These are phyloP conservation scores for Turdus rufiventris DNA, from an alignment of 2,113 vertebrate species.

Conservation along the genomic window DNA sequence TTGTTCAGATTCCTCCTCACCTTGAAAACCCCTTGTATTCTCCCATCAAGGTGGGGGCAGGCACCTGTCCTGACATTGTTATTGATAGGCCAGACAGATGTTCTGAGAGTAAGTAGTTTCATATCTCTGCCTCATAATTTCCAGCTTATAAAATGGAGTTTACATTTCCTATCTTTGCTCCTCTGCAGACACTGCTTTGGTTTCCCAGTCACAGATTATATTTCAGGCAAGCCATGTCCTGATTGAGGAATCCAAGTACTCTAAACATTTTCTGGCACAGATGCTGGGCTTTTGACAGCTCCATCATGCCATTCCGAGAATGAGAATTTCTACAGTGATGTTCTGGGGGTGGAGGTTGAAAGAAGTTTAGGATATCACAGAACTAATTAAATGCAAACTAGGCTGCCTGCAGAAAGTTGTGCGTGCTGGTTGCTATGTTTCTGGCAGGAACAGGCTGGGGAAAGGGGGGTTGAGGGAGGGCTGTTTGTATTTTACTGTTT, in stretches of 20 bases:
- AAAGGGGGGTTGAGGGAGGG: conserved; percentile 4
- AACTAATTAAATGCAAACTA: conserved; percentile 70
- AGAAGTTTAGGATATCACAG: conserved; percentile 63
- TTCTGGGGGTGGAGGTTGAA: conserved; percentile 51
- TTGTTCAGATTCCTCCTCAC: not conserved
- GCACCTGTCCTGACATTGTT: not conserved
- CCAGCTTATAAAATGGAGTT: not conserved
- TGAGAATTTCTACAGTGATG: conserved; percentile 48
- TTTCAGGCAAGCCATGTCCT: not conserved
- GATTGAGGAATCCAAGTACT: not conserved
- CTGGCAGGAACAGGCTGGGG: conserved; percentile 44
- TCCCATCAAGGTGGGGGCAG: not conserved
- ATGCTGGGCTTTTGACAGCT: conserved; percentile 42
- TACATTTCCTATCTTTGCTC: not conserved
- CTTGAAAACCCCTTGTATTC: not conserved
- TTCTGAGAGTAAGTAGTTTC: not conserved
- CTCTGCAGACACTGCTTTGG: not conserved
- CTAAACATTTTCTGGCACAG: conserved; percentile 25
- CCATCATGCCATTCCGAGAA: conserved; percentile 34
- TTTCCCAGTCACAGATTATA: not conserved
- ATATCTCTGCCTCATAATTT: not conserved
- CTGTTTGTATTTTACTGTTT: conserved; percentile 54
- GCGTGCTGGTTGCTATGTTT: conserved; percentile 55
- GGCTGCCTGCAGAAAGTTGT: conserved; percentile 61
- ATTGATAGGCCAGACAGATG: not conserved